phyloP scores from a whole-genome alignment of 2,797 vertebrate genomes.

The Pseudomugil gertrudae region DNA sequence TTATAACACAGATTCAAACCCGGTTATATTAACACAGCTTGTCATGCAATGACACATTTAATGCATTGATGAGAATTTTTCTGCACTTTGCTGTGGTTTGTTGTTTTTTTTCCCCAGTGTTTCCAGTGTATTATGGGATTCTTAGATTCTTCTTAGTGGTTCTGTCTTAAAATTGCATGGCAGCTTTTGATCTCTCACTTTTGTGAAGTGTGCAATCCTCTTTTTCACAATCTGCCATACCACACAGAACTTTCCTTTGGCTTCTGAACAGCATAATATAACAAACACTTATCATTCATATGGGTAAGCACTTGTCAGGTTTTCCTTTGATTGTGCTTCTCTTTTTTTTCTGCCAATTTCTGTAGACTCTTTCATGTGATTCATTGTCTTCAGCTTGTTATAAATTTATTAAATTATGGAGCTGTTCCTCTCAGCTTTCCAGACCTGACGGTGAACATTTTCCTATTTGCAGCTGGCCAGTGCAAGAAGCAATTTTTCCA shows the following conservation, averaged over 20 bases:
- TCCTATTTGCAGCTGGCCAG: not conserved
- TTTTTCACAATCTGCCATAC: slow-evolving; percentile 31
- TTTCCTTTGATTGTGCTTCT: not conserved
- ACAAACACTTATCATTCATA: slow-evolving; percentile 26
- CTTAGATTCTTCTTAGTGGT: slow-evolving; percentile 37
- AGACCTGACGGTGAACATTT: not conserved
- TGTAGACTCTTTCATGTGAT: not conserved
- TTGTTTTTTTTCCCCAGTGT: slow-evolving; percentile 29
- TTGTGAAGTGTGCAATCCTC: slow-evolving; percentile 28
- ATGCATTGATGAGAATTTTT: slow-evolving; percentile 38
- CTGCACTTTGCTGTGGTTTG: slow-evolving; percentile 61
- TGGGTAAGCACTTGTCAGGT: slow-evolving; percentile 11
- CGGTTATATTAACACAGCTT: slow-evolving; percentile 38
- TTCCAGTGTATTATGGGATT: slow-evolving; percentile 52
- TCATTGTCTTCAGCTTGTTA: not conserved
- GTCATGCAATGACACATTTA: slow-evolving; percentile 46
- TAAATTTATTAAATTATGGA: not conserved
- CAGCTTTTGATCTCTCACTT: slow-evolving; percentile 49
- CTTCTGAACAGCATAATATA: slow-evolving; percentile 29
- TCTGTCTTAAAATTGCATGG: slow-evolving; percentile 29
- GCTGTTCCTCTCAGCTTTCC: not conserved
- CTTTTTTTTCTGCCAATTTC: slow-evolving; percentile 12
- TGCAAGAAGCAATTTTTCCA: not conserved
- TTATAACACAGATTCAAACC: slow-evolving; percentile 40
- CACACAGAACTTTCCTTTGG: slow-evolving; percentile 31